Evolutionary conservation across 2,113 vertebrate genomes (phyloP).

Genomic region (Bubalus kerabau): DNA sequence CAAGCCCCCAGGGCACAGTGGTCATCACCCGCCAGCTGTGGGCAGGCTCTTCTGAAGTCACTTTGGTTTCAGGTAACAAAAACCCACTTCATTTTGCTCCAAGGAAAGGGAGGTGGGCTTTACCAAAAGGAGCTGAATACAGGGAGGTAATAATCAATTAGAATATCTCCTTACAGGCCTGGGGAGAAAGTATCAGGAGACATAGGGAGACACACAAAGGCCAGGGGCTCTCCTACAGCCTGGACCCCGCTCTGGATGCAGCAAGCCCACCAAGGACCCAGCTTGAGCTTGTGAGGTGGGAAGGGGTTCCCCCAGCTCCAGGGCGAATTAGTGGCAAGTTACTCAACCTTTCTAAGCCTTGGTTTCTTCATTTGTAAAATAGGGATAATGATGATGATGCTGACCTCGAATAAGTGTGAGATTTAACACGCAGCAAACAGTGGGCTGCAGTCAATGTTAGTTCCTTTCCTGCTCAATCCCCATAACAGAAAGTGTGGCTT

Average conservation of each 20-base stretch:
- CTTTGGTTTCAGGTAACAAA: conserved; percentile 10
- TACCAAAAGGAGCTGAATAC: background rate
- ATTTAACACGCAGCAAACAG: background rate
- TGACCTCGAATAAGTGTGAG: background rate
- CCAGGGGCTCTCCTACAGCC: background rate
- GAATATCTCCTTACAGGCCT: background rate
- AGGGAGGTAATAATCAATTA: background rate
- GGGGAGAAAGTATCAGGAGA: background rate
- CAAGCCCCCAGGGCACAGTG: background rate
- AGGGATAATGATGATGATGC: background rate
- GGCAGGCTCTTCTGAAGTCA: background rate
- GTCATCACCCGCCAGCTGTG: too few relatives aligned
- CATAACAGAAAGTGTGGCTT: background rate
- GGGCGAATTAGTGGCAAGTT: background rate
- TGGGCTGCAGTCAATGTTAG: background rate
- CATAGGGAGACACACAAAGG: background rate
- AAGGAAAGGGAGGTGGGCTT: background rate
- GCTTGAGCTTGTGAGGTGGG: fast-evolving
- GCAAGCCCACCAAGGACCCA: background rate
- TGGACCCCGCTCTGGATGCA: background rate
- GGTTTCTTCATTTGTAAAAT: background rate
- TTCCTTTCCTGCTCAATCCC: background rate
- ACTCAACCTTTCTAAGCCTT: background rate
- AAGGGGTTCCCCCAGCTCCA: background rate
- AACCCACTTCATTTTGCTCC: background rate